Evolutionary conservation across 2,797 vertebrate species (phyloP).

Genomic region (Holocentrus rufus): DNA sequence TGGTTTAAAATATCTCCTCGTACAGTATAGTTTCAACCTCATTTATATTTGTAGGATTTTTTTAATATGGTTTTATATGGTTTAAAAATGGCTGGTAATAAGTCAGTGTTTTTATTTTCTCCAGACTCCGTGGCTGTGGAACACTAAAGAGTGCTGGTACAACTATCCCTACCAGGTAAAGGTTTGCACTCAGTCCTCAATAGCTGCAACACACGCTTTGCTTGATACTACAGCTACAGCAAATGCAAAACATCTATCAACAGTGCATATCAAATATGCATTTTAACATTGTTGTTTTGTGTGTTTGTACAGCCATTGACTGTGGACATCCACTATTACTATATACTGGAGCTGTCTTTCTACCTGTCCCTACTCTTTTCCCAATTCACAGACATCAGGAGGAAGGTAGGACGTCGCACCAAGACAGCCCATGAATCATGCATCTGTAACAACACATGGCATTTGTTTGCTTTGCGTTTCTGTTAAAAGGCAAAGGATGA

Average conservation of each 20-base stretch:
- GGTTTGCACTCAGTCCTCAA: not conserved
- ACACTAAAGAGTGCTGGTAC: conserved; percentile 96
- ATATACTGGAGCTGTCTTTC: conserved; percentile 95
- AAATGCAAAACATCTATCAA: too few species aligned
- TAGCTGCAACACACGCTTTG: too few species aligned
- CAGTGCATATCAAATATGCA: conserved; percentile 12
- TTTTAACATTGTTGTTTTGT: conserved; percentile 43
- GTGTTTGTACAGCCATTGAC: conserved; percentile 87
- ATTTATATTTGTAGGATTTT: conserved; percentile 1
- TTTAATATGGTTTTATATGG: not conserved
- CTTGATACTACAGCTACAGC: too few species aligned
- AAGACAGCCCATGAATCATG: not conserved
- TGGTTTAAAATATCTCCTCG: not conserved
- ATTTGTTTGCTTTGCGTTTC: not conserved
- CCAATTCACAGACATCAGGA: conserved; percentile 97
- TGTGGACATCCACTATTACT: conserved; percentile 97
- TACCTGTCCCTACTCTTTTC: conserved; percentile 98
- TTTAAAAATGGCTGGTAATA: conserved; percentile 3
- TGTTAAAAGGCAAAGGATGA: conserved; percentile 2
- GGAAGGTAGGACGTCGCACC: conserved; percentile 90
- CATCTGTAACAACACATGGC: conserved; percentile 22
- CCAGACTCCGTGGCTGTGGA: conserved; percentile 95
- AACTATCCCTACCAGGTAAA: conserved; percentile 98
- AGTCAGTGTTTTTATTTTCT: conserved; percentile 29
- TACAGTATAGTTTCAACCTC: not conserved